Base-by-base conservation (phyloP, 2,888 invertebrate species). In the Lysandra bellargus region DNA sequence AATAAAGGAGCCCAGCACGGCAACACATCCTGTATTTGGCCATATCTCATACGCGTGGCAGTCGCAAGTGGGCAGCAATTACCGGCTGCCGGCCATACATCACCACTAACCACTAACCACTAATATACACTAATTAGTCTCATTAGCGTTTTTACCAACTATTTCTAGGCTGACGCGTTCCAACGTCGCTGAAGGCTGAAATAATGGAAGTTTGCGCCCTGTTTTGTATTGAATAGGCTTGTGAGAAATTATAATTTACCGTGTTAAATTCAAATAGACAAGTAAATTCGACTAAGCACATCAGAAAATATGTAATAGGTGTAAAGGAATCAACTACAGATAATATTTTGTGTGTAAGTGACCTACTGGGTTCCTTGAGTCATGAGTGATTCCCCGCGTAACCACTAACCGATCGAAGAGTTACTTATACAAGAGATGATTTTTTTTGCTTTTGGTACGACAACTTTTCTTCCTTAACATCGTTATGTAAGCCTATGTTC, bases 51-150 rank as follows among this genome's bases (percentile, higher is more conserved):
- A 75, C 74, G 79, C 77, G 79, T 80, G 85, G 85, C 85, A 84
- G 75, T 75, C 81, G 80, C 85, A 86, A 86, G 85, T 85, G 85
- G 83, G 37, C 37, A 57, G 84, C 84, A 85, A 86, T 86, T 86
- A 86, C 84, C 79, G 80, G 74, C 64, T 69, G 81, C 78, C 78
- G 78, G 75, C 83, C 78, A 84, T 84, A 83, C 81, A 84, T 85
- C 85, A 85, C 83, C 78, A 30, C 79, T 74, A 76, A 80, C 78
- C 78, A 75, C 75, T 30, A 74, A 74, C 23, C 44, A 44, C 53
- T 53, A 53, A 74, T 74, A 40, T 79, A 30, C 33, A 17, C 69
- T 69, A 79, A 75, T 79, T 79, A 75, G 74, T 64, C 79, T 79
- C 73, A 79, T 79, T 79, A 79, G 75, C 75, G 61, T 79, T 79